phyloP scores from a whole-genome alignment of 2,888 invertebrate genomes.

The Epinotia ramella region DNA sequence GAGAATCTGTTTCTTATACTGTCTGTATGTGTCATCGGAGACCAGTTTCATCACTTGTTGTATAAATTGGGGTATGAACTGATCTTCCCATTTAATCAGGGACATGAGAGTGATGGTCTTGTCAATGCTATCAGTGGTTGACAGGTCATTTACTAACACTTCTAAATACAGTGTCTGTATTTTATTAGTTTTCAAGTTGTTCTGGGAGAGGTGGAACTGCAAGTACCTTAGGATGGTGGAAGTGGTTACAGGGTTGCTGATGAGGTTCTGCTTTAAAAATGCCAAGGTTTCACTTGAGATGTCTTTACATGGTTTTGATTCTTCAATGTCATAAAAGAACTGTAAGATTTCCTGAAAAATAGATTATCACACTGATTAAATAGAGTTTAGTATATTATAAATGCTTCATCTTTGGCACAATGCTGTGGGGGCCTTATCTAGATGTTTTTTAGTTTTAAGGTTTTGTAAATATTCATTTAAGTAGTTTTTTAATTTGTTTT shows the following conservation, averaged over 20 bases:
- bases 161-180: constrained; percentile 72
- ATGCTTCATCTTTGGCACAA: too few species aligned
- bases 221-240: constrained; percentile 66
- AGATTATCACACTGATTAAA: too few species aligned
- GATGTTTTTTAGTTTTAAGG: too few species aligned
- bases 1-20: constrained; percentile 77
- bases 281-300: constrained; percentile 65
- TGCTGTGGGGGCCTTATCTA: too few species aligned
- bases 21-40: constrained; percentile 70
- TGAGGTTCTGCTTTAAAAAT: constrained; percentile 77
- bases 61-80: constrained; percentile 63
- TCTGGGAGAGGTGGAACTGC: constrained; percentile 58
- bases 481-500: too few species aligned
- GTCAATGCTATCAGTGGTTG: constrained; percentile 66
- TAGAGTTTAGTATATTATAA: background rate
- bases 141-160: constrained; percentile 67
- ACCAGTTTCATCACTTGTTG: constrained; percentile 67
- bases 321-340: constrained; percentile 66
- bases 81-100: constrained; percentile 69
- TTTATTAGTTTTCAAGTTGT: constrained; percentile 58
- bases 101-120: constrained; percentile 72
- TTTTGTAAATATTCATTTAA: too few species aligned
- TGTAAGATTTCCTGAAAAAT: constrained; percentile 72
- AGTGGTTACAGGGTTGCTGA: constrained; percentile 75
- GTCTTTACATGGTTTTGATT: constrained; percentile 63